Evolutionary conservation across 1,140 invertebrate genomes (phyloP), one percentile per base, ranked within the genome.

Genomic region (Orchestia grillus): DNA sequence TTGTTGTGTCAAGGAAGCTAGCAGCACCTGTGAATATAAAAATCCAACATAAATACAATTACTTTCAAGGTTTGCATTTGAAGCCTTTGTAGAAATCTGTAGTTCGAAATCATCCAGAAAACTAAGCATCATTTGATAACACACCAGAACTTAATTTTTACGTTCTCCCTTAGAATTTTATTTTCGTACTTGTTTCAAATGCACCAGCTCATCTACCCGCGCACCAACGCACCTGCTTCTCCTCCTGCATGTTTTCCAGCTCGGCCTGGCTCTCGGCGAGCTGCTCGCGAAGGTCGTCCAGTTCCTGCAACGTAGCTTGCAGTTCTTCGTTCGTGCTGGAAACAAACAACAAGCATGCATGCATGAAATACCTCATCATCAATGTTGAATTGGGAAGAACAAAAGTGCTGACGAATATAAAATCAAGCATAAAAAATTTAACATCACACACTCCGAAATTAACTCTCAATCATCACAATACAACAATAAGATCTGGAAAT

Each of bases 291-390:
- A 99, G 97, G 97, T 99, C 99, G 62, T 98, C 98, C 96, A 99
- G 97, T 97, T 99, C 99, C 97, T 99, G 99, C 88, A 99, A 98
- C 0, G 99, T 99, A 0, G 99, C 99, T 97, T 99, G 99, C 0
- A 99, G 97, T 97, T 99, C 99, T 97, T 99, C 99, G 97, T 99
- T 99, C n/a, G 99, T 99, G 95, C 98, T 98, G 96, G 53, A 94
- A 42, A 44, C 19, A 96, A 43, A 42, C 23, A 96, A 28, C 62
- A 77, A 77, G 62, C 62, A 36, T 77, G 28, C 28, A 77, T 23
- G 28, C 11, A 77, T 8, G 19, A 53, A 77, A 8, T 19, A 36
- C 62, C 1, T 77, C 28, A 77, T 77, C 62, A 77, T 77, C 62
- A 77, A 28, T 53, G 19, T 6, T 53, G 19, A 6, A 8, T 8